phyloP scores from a whole-genome alignment of 2,797 vertebrate genomes.

The Lateolabrax maculatus region DNA sequence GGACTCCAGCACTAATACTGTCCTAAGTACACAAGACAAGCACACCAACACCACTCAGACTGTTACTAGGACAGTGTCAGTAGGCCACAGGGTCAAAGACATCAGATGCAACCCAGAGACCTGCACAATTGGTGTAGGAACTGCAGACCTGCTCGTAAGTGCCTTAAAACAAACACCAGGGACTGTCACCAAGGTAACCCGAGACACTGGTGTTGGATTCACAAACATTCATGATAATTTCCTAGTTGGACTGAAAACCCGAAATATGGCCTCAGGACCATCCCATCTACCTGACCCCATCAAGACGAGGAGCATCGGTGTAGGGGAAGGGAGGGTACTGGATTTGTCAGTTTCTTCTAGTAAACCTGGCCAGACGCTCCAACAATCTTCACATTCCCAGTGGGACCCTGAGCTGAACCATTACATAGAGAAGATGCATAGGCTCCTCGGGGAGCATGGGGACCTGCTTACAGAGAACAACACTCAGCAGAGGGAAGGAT shows the following conservation, averaged over 20 bases:
- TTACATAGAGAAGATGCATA: constrained; percentile 93
- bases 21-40: constrained; percentile 87
- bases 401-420: constrained; percentile 89
- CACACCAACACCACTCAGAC: constrained; percentile 89
- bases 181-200: constrained; percentile 82
- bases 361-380: constrained; percentile 34
- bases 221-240: constrained; percentile 92
- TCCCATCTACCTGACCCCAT: constrained; percentile 84
- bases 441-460: constrained; percentile 91
- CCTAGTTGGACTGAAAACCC: constrained; percentile 92
- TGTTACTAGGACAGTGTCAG: constrained; percentile 85
- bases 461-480: constrained; percentile 89
- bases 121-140: constrained; percentile 89
- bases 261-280: constrained; percentile 95
- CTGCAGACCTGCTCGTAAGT: constrained; percentile 64
- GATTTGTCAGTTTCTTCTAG: constrained; percentile 64
- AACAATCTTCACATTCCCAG: constrained; percentile 60
- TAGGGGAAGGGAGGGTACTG: constrained; percentile 84
- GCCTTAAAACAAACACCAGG: constrained; percentile 35
- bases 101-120: constrained; percentile 76
- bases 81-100: constrained; percentile 90
- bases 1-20: constrained; percentile 90
- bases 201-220: constrained; percentile 91
- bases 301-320: constrained; percentile 90
- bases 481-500: constrained; percentile 85